Evolutionary conservation across 2,888 invertebrate genomes (phyloP).

Genomic region (Halocaridina rubra): DNA sequence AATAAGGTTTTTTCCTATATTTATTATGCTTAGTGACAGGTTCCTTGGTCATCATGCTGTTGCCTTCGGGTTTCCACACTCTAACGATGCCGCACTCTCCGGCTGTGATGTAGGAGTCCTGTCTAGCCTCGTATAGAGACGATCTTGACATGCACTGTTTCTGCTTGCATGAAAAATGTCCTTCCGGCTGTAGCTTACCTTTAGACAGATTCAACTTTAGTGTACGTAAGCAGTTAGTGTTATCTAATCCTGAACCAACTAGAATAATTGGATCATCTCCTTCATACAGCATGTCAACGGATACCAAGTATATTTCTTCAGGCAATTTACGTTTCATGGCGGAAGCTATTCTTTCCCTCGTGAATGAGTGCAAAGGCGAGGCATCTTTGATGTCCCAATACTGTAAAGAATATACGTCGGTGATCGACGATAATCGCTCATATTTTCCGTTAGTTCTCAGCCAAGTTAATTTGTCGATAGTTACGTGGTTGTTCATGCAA

Average conservation of each 20-base stretch:
- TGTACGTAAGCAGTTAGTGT: neutral
- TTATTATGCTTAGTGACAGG: neutral
- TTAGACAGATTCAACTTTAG: constrained; percentile 6
- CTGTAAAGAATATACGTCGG: constrained; percentile 45
- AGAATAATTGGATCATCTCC: constrained; percentile 12
- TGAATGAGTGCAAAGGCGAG: constrained; percentile 30
- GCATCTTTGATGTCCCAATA: constrained; percentile 58
- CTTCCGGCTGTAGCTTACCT: constrained; percentile 19
- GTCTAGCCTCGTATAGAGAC: neutral
- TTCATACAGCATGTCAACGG: neutral
- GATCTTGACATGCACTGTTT: constrained; percentile 12
- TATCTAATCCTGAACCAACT: constrained; percentile 9
- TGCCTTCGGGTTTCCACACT: constrained; percentile 20
- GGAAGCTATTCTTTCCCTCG: constrained; percentile 24
- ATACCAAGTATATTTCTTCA: constrained; percentile 48
- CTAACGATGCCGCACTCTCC: constrained; percentile 39
- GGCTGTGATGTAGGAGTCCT: constrained; percentile 33
- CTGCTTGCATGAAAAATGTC: neutral
- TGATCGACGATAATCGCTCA: constrained; percentile 33
- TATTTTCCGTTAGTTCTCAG: neutral
- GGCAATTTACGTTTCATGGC: constrained; percentile 33
- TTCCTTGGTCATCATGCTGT: neutral
- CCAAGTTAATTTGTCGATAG: constrained; percentile 40
- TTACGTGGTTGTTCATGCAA: constrained; percentile 48
- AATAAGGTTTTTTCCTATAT: constrained; percentile 29